Conservation (phyloP, 2,113 vertebrate species). For the Rhea pennata region DNA sequence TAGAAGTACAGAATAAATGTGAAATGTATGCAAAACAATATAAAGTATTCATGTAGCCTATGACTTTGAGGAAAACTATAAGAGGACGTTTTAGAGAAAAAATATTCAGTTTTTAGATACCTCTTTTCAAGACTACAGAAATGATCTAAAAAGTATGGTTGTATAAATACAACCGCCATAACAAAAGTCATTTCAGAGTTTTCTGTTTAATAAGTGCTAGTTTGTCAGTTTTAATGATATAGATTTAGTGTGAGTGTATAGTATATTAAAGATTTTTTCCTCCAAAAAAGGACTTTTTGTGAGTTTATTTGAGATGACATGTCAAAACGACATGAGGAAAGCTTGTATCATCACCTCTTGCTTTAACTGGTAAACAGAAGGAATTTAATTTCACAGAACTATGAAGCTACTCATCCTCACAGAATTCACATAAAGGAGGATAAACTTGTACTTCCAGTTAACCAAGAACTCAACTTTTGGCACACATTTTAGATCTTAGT, state of each 20-base stretch:
- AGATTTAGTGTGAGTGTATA: not conserved
- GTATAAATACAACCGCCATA: not conserved
- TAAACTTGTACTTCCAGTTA: not conserved
- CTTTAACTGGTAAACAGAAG: not conserved
- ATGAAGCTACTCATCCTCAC: accelerated
- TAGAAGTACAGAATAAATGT: not conserved
- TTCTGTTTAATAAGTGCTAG: not conserved
- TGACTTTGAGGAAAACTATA: not conserved
- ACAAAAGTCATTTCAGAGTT: not conserved
- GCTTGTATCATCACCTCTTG: not conserved
- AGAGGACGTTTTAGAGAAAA: not conserved
- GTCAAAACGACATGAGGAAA: not conserved
- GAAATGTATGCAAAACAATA: not conserved
- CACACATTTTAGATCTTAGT: not conserved
- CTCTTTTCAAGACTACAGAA: not conserved
- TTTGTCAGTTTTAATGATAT: not conserved
- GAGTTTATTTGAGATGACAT: not conserved
- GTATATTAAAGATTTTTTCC: not conserved
- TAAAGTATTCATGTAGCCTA: not conserved
- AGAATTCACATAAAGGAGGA: not conserved
- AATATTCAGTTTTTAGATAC: not conserved
- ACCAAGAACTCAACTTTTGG: not conserved
- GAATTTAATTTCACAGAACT: not conserved
- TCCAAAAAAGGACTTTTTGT: not conserved
- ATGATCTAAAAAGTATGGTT: not conserved